Evolutionary conservation across 1,140 invertebrate species (phyloP).

Genomic region (Thalassaphorura encarpata): DNA sequence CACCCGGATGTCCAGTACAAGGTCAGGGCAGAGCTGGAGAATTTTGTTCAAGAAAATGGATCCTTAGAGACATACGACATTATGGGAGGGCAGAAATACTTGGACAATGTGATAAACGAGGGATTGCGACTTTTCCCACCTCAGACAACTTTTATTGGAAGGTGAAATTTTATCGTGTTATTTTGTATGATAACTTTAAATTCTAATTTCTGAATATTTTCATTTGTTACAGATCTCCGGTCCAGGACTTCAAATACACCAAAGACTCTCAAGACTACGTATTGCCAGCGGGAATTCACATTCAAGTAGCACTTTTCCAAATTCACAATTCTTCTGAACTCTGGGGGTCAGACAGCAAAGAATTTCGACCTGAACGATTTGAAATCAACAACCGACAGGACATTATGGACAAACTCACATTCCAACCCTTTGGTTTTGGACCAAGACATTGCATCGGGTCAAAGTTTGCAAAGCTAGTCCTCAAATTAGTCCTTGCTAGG

Average conservation of each 20-base stretch:
- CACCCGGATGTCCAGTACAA: constrained; percentile 4
- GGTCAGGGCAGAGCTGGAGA: constrained; percentile 7
- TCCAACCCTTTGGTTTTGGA: constrained; percentile 18
- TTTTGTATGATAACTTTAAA: neutral
- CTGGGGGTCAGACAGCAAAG: constrained; percentile 10
- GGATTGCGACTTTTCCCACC: constrained; percentile 19
- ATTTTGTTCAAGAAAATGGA: neutral
- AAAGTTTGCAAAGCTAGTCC: constrained; percentile 11
- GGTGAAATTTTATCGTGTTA: constrained; percentile 4
- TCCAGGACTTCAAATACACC: neutral
- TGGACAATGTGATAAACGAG: constrained; percentile 15
- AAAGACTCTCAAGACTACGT: neutral
- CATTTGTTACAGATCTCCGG: neutral
- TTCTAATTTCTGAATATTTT: neutral
- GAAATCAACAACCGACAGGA: neutral
- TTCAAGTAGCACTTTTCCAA: constrained; percentile 20
- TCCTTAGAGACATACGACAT: neutral
- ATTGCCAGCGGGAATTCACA: constrained; percentile 13
- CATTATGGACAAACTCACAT: neutral
- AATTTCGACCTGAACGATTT: constrained; percentile 18
- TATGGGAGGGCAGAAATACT: neutral
- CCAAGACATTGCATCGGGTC: constrained; percentile 10
- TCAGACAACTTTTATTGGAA: constrained; percentile 24
- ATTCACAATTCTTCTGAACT: neutral
- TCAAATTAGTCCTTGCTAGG: constrained; percentile 7